A percentile compares a stretch with the other conserved stretches of the same genome.
phyloP scores from a whole-genome alignment of 1,140 invertebrate species.

The Euura saliciscinereae region DNA sequence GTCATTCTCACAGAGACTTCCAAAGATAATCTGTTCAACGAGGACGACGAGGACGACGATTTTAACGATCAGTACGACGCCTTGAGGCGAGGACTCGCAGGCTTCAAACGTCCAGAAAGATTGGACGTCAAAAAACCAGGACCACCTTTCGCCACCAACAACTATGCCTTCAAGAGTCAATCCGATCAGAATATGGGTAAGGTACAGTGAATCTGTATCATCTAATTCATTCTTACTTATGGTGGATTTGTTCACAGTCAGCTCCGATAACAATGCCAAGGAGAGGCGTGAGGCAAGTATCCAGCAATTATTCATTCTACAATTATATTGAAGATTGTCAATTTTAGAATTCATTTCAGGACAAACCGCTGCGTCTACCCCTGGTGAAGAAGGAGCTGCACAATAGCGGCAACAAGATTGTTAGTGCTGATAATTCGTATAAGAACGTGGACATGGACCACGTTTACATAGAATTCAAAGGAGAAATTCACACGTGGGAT shows the following conservation, averaged over 20 bases:
- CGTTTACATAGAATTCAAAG: conserved; percentile 72
- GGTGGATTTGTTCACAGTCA: conserved; percentile 8
- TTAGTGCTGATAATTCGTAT: conserved; percentile 52
- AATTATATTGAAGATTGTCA: conserved; percentile 3
- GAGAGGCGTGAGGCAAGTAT: neutral
- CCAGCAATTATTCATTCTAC: neutral
- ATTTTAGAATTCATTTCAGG: conserved; percentile 24
- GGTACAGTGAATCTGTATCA: conserved; percentile 21
- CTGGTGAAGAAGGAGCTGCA: conserved; percentile 57
- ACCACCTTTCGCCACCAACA: conserved; percentile 72
- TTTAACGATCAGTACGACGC: conserved; percentile 28
- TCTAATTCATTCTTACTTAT: conserved; percentile 6
- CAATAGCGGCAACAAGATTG: conserved; percentile 37
- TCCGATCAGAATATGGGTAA: conserved; percentile 34
- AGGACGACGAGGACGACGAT: conserved; percentile 30
- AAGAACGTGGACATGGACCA: conserved; percentile 72
- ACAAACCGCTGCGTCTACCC: conserved; percentile 32
- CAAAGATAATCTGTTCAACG: neutral
- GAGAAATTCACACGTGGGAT: conserved; percentile 48
- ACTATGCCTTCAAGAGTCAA: conserved; percentile 61
- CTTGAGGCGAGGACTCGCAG: conserved; percentile 51
- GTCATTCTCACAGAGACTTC: neutral
- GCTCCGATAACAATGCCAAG: neutral
- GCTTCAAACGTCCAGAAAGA: conserved; percentile 84
- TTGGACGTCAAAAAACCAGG: conserved; percentile 95